Conservation (phyloP, 2,113 vertebrate species). For the Zosterops borbonicus region DNA sequence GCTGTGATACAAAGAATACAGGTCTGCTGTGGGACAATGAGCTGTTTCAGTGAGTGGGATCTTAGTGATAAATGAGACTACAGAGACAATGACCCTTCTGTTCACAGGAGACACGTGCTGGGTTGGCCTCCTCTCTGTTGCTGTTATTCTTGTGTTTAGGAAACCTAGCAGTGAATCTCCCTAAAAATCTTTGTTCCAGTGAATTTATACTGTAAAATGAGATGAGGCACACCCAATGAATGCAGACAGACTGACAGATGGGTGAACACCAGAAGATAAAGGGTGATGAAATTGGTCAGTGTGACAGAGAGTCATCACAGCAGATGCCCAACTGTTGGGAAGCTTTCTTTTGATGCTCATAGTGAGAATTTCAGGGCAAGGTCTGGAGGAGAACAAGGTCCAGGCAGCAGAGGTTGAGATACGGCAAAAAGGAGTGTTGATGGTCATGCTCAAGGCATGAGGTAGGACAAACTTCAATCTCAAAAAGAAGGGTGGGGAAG, state of each 20-base stretch:
- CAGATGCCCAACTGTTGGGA: background rate
- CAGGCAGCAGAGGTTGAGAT: background rate
- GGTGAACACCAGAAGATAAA: conserved; percentile 13
- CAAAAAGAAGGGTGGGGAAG: background rate
- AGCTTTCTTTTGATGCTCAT: background rate
- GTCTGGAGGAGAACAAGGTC: background rate
- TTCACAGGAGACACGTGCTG: background rate
- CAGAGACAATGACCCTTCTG: conserved; percentile 34
- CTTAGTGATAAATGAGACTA: background rate
- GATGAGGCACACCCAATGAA: background rate
- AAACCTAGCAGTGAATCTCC: background rate
- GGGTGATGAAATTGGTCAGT: background rate
- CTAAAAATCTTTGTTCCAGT: background rate
- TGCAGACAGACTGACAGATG: conserved; percentile 22
- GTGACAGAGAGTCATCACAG: background rate
- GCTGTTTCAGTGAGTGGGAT: background rate
- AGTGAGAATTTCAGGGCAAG: background rate
- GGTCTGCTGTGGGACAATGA: conserved; percentile 6
- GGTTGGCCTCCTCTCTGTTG: background rate
- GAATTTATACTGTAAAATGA: background rate
- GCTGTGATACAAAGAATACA: background rate
- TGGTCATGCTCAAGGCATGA: background rate
- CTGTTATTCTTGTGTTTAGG: background rate
- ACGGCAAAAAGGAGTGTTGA: background rate
- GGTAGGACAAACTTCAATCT: background rate